phyloP scores from a whole-genome alignment of 2,113 vertebrate genomes.

The Mormyrus lacerda region DNA sequence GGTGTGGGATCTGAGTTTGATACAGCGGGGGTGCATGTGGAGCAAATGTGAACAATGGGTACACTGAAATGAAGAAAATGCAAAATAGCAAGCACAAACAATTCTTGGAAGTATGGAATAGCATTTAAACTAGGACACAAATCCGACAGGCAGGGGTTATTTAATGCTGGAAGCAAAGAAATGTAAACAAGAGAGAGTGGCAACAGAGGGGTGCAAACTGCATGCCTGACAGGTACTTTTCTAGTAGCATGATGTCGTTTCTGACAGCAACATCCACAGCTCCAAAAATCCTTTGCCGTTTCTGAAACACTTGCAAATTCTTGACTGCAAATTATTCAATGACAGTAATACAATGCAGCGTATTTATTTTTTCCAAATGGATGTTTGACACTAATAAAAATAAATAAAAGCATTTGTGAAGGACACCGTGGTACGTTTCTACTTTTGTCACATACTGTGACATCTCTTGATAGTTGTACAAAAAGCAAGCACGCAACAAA shows the following conservation, averaged over 20 bases:
- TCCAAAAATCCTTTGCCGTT: neutral
- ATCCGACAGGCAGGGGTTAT: neutral
- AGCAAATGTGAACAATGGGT: neutral
- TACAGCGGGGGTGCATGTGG: neutral
- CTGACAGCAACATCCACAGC: neutral
- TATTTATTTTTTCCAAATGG: neutral
- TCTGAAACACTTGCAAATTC: neutral
- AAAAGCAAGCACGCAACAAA: neutral
- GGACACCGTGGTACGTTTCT: neutral
- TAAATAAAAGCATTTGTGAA: neutral
- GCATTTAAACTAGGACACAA: neutral
- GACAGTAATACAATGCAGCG: neutral
- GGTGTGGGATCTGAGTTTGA: neutral
- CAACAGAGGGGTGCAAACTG: neutral
- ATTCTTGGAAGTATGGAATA: neutral
- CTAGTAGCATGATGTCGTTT: neutral
- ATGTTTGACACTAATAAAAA: neutral
- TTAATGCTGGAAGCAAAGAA: neutral
- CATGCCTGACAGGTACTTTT: neutral
- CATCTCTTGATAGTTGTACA: neutral
- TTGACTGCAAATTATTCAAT: neutral
- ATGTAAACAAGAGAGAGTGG: neutral
- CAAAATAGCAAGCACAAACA: neutral
- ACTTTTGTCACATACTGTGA: neutral
- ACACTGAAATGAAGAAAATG: neutral